Base-by-base conservation (phyloP, 1,140 invertebrate genomes). In the Eupristina koningsbergeri region DNA sequence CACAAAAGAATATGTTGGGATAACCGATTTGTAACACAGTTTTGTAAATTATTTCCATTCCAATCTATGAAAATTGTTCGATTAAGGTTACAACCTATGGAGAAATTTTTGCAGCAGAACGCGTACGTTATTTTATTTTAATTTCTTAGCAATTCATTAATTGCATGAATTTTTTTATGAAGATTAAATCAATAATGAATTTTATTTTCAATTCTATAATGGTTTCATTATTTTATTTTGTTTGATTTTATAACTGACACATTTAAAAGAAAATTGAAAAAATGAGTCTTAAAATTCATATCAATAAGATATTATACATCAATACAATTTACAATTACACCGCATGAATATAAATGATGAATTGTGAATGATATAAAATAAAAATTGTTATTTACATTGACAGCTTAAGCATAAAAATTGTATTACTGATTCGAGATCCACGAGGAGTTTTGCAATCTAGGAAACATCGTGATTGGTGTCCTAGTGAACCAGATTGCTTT, bases 1-100 rank as follows among this genome's bases (percentile, higher is more conserved):
- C 95, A 95, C 85, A 93, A 93, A 77, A 94, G 95, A 53, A 94
- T 96, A 86, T 97, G 97, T 91, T 96, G 94, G 94, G 94, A 96
- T 89, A 92, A 95, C 22, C 93, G 94, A 74, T 97, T 97, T 90
- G 94, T 97, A 50, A 94, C 94, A 81, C 94, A 93, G 81, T 96
- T 97, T 91, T 98, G 97, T 92, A 94, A 94, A 87, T 92, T 97
- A 79, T 97, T 97, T 90, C 97, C 97, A 39, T 96, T 97, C 89
- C 96, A 97, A 88, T 96, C 95, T 76, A 96, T 97, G 95, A 98
- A 98, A 92, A 94, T 96, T 75, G 96, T 97, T 3, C 92, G 97
- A 76, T 90, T 97, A 77, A 93, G 96, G 85, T 93, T 97, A 85
- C 93, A 93, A 50, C 93, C 96, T 8, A 94, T 96, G 45, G 95